Evolutionary conservation across 2,113 vertebrate genomes (phyloP), one percentile per base, ranked within the genome.

Genomic region (Pedionomus torquatus): DNA sequence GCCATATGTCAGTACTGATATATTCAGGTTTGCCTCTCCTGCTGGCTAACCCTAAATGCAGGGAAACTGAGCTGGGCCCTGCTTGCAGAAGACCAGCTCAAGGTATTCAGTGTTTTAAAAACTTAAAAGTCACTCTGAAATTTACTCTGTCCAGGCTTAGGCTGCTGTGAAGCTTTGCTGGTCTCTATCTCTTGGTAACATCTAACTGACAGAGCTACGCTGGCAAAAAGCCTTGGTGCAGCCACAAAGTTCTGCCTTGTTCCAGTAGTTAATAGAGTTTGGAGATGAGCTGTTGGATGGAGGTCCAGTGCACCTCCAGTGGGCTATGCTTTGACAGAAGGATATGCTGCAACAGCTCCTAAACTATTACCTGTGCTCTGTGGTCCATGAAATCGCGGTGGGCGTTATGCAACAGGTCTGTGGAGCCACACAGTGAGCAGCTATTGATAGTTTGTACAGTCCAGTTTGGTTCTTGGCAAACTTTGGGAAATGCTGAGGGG

Each of bases 321-420:
- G 30, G 1, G 4, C 51, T 76, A 0, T 0, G 11, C 68, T 83
- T 28, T 77, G 68, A 87, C 72, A 91, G 74, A 75, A 91, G 60
- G 66, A 66, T 39, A 7, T 17, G n/a, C 55, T 83, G 52, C 49
- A 91, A 46, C 12, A 46, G 77, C n/a, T 89, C 58, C 72, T 52
- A 3, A 75, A 20, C 54, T 43, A 14, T 77, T 76, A 74, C 43
- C 87, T 65, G 58, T 49, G 33, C 68, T 63, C 48, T 82, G 90
- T 63, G 60, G 41, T 66, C 55, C 52, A 7, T 81, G 90, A 74
- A 87, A 63, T 61, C 63, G 66, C 0, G 0, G 63, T 35, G 70
- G 48, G 25, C 94, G 64, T 93, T 87, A 84, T 91, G 78, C 90
- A 93, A 46, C 37, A 63, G 69, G 60, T 84, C 60, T 89, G 79